phyloP scores from a whole-genome alignment of 2,888 invertebrate species.

The Octonoba sinensis region DNA sequence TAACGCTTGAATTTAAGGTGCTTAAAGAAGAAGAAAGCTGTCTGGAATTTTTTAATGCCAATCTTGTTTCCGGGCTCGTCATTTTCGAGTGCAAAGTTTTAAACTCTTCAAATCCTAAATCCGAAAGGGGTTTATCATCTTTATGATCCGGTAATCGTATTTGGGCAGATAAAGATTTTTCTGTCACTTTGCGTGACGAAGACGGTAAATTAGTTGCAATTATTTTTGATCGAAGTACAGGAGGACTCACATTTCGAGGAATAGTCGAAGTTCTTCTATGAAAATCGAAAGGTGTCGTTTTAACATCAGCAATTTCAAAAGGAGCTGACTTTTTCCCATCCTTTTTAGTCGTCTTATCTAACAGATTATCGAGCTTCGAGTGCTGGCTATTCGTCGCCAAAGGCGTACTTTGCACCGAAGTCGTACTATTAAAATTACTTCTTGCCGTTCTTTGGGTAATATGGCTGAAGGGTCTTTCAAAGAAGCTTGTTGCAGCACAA shows the following conservation, averaged over 20 bases:
- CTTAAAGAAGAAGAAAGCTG: constrained; percentile 41
- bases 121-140: constrained; percentile 1
- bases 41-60: background rate
- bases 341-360: constrained; percentile 5
- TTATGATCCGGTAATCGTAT: background rate
- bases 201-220: constrained; percentile 21
- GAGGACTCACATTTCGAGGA: constrained; percentile 15
- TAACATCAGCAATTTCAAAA: constrained; percentile 30
- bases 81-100: constrained; percentile 43
- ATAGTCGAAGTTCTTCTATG: constrained; percentile 3
- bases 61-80: background rate
- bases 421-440: constrained; percentile 4
- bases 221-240: constrained; percentile 19
- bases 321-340: background rate
- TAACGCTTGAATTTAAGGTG: background rate
- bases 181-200: constrained; percentile 19
- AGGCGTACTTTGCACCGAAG: background rate
- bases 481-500: constrained; percentile 42
- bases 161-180: background rate
- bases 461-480: constrained; percentile 29
- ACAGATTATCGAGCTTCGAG: constrained; percentile 1
- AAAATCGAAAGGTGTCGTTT: constrained; percentile 28
- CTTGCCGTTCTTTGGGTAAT: background rate
- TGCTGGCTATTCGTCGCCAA: background rate
- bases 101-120: constrained; percentile 47